Percentiles rank a stretch among this genome's conserved stretches.
phyloP scores from a whole-genome alignment of 2,888 invertebrate genomes.

The Oxycera nigricornis region DNA sequence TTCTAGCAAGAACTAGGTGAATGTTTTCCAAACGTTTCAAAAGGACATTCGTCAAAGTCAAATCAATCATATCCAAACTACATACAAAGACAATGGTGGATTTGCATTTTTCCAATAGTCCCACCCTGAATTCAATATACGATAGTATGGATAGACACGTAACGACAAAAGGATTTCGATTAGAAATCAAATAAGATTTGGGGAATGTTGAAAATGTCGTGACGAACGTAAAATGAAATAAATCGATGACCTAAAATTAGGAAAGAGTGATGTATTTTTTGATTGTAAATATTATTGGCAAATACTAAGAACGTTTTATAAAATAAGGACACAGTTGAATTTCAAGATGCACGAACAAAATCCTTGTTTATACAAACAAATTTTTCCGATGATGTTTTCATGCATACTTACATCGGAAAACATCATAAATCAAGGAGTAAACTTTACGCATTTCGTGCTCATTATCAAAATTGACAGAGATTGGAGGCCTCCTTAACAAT shows the following conservation, averaged over 20 bases:
- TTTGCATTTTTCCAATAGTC: neutral
- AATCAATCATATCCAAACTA: neutral
- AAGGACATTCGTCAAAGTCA: neutral
- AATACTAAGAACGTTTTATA: too few relatives aligned
- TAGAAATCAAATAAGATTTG: neutral
- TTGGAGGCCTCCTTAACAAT: constrained; percentile 54
- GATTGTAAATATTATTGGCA: too few relatives aligned
- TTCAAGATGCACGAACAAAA: too few relatives aligned
- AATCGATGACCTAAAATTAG: neutral
- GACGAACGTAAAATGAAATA: neutral
- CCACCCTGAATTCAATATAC: too few relatives aligned
- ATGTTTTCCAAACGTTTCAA: neutral
- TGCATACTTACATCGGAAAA: constrained; percentile 64
- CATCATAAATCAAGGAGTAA: constrained; percentile 66
- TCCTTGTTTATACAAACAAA: too few relatives aligned
- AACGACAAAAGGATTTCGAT: neutral
- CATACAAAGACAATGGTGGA: neutral
- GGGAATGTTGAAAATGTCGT: neutral
- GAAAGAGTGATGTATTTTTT: too few relatives aligned
- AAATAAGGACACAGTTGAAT: too few relatives aligned
- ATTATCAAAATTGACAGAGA: constrained; percentile 56
- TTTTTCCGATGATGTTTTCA: too few relatives aligned
- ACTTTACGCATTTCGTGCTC: constrained; percentile 67
- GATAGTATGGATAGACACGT: neutral
- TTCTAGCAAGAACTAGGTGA: too few relatives aligned